phyloP scores from a whole-genome alignment of 2,113 vertebrate genomes.

The Pheucticus melanocephalus region DNA sequence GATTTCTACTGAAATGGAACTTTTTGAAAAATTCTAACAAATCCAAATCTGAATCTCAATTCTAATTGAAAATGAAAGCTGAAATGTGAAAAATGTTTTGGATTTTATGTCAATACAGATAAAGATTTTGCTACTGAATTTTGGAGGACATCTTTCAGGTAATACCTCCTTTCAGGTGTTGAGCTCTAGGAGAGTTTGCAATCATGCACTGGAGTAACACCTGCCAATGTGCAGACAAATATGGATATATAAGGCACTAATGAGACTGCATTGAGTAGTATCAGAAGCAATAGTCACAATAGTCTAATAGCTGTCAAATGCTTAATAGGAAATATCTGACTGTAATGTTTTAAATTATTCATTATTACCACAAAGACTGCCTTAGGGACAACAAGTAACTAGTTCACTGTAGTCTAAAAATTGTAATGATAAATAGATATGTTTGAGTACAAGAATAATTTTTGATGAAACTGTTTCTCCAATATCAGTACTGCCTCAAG shows the following conservation, averaged over 20 bases:
- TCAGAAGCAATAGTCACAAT: background rate
- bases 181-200: background rate
- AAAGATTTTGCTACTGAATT: background rate
- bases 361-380: background rate
- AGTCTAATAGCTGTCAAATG: background rate
- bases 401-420: background rate
- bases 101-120: background rate
- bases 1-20: background rate
- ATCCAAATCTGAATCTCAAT: background rate
- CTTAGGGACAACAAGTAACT: background rate
- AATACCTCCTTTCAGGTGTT: background rate
- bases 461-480: background rate
- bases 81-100: background rate
- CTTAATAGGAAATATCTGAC: background rate
- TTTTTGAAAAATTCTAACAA: background rate
- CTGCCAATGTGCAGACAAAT: background rate
- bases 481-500: background rate
- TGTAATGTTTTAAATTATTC: background rate
- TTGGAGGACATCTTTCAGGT: background rate
- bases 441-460: background rate
- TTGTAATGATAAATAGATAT: background rate
- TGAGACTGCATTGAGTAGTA: background rate
- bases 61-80: background rate
- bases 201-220: background rate
- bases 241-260: background rate